phyloP scores from a whole-genome alignment of 1,140 invertebrate species.

The Trichoplusia ni region DNA sequence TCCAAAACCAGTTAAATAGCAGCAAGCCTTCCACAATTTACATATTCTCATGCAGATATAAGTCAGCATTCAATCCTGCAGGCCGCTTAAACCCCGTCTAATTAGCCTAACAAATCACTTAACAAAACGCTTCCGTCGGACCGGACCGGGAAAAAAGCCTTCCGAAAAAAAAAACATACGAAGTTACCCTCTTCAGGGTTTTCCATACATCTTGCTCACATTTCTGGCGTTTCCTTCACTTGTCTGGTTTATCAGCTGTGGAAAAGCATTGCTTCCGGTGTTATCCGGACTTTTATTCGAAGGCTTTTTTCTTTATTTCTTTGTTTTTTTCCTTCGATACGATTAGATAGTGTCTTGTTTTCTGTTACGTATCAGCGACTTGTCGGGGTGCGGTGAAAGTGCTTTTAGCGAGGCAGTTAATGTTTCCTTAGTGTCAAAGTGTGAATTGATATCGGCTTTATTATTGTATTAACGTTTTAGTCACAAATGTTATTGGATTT shows the following conservation, averaged over 20 bases:
- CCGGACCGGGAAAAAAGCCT: conserved; percentile 38
- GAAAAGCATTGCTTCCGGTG: conserved; percentile 70
- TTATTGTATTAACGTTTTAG: no score
- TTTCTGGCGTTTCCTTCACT: conserved; percentile 60
- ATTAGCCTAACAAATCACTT: conserved; percentile 54
- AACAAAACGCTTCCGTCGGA: conserved; percentile 42
- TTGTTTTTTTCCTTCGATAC: conserved; percentile 26
- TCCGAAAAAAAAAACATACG: conserved; percentile 35
- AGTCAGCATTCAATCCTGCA: conserved; percentile 2
- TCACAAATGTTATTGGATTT: no score
- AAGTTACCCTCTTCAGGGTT: conserved; percentile 42
- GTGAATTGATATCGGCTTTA: no score
- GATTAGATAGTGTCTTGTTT: conserved; percentile 32
- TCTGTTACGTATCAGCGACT: conserved; percentile 8
- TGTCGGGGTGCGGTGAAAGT: background rate
- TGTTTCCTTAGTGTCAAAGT: no score
- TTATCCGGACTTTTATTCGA: conserved; percentile 59
- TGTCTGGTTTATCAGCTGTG: conserved; percentile 64
- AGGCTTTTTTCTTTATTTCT: conserved; percentile 45
- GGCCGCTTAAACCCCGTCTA: conserved; percentile 26
- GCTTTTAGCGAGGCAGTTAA: no score
- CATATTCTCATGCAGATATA: no score
- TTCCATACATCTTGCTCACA: conserved; percentile 59
- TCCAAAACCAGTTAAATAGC: no score
- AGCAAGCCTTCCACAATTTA: no score